Evolutionary conservation across 1,140 invertebrate species (phyloP).

Genomic region (Apocrypta bakeri): DNA sequence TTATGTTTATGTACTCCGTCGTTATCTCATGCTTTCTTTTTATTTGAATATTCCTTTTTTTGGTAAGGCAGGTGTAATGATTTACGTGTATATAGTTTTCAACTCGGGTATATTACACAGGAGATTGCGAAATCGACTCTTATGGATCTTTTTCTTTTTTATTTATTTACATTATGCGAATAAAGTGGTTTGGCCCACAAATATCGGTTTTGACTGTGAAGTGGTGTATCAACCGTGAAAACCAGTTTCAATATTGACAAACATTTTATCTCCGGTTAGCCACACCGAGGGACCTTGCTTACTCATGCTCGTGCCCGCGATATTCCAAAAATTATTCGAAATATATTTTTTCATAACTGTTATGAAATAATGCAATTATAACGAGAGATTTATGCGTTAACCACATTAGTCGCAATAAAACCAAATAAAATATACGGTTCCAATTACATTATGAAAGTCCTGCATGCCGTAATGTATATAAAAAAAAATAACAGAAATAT

Average conservation of each 20-base stretch:
- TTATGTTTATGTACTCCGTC: background rate
- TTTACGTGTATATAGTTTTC: background rate
- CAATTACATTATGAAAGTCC: too few relatives aligned
- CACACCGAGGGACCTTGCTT: too few relatives aligned
- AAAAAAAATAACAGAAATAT: too few relatives aligned
- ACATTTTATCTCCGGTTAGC: background rate
- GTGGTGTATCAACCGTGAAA: background rate
- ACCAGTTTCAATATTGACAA: background rate
- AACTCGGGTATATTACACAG: background rate
- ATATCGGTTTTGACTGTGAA: background rate
- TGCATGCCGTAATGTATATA: too few relatives aligned
- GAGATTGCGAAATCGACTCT: background rate
- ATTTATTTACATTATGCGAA: too few relatives aligned
- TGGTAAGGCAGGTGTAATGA: background rate
- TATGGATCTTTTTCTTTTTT: constrained; percentile 3
- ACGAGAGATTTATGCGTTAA: too few relatives aligned
- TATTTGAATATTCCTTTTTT: background rate
- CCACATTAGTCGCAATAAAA: too few relatives aligned
- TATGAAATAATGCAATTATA: too few relatives aligned
- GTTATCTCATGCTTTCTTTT: background rate
- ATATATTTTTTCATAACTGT: too few relatives aligned
- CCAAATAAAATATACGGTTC: too few relatives aligned
- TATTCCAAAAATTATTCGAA: too few relatives aligned
- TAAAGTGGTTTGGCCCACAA: background rate
- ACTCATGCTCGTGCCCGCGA: too few relatives aligned